phyloP scores from a whole-genome alignment of 2,888 invertebrate genomes.

The Atherix ibis region DNA sequence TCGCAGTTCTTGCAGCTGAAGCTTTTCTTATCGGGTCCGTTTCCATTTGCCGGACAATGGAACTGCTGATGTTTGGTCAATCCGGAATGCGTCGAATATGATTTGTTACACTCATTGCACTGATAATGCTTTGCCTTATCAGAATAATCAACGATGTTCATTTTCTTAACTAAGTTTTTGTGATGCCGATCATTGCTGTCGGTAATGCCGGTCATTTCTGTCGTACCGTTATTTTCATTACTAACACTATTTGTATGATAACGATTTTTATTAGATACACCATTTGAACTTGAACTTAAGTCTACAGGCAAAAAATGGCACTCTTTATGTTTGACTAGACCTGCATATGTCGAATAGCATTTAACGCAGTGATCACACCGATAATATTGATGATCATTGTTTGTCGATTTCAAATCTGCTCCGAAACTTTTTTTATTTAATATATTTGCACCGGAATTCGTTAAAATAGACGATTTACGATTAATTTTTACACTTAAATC shows the following conservation, averaged over 20 bases:
- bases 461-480: slow-evolving; percentile 3
- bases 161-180: no score
- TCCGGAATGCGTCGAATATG: slow-evolving; percentile 91
- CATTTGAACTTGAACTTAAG: neutral
- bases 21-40: slow-evolving; percentile 73
- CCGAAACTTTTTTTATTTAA: slow-evolving; percentile 16
- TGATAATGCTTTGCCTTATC: slow-evolving; percentile 44
- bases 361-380: slow-evolving; percentile 31
- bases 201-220: neutral
- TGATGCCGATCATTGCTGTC: neutral
- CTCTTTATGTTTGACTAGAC: slow-evolving; percentile 28
- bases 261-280: slow-evolving; percentile 2
- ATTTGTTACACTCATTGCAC: slow-evolving; percentile 86
- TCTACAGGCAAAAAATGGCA: slow-evolving; percentile 15
- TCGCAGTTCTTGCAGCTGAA: slow-evolving; percentile 95
- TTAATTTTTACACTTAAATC: slow-evolving; percentile 15
- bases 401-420: slow-evolving; percentile 3
- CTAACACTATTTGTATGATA: neutral
- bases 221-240: neutral
- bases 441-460: slow-evolving; percentile 9
- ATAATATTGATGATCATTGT: slow-evolving; percentile 26
- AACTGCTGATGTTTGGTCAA: slow-evolving; percentile 94
- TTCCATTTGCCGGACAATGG: slow-evolving; percentile 79
- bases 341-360: slow-evolving; percentile 30
- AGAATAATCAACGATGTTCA: neutral